A percentile compares a stretch with the other conserved stretches of the same genome.
Conservation (phyloP, 1,140 invertebrate species). For the Brachionus calyciflorus region DNA sequence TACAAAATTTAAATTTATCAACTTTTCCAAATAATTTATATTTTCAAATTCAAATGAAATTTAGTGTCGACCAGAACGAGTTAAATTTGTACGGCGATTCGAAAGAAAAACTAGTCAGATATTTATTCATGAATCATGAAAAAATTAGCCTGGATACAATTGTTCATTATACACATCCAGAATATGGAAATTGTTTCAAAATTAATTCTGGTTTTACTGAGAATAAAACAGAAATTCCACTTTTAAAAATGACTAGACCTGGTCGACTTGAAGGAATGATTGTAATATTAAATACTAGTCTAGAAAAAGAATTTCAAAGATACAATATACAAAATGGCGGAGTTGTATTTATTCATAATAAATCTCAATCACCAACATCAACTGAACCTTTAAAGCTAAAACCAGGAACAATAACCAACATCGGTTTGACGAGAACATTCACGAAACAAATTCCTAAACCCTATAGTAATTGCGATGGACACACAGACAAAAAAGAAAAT, state of each 20-base stretch:
- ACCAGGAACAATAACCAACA: neutral
- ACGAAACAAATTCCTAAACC: neutral
- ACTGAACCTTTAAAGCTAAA: neutral
- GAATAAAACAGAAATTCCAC: neutral
- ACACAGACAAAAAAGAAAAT: neutral
- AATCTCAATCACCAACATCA: neutral
- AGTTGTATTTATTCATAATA: neutral
- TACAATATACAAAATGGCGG: neutral
- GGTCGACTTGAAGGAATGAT: neutral
- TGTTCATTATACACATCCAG: neutral
- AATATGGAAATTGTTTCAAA: conserved; percentile 23
- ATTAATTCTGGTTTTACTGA: conserved; percentile 6
- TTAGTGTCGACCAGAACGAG: neutral
- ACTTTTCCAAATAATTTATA: neutral
- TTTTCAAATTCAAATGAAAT: neutral
- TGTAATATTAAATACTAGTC: neutral
- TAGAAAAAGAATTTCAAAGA: neutral
- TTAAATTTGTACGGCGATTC: neutral
- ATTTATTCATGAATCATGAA: neutral
- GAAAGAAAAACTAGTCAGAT: neutral
- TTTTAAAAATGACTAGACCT: neutral
- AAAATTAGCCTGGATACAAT: neutral
- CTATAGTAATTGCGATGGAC: neutral
- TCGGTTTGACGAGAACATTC: neutral
- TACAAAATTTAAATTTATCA: neutral